A percentile compares a stretch with the other conserved stretches of the same genome.
These are phyloP conservation scores for Amia ocellicauda DNA, from an alignment of 2,113 vertebrate species.

Conservation along the genomic window DNA sequence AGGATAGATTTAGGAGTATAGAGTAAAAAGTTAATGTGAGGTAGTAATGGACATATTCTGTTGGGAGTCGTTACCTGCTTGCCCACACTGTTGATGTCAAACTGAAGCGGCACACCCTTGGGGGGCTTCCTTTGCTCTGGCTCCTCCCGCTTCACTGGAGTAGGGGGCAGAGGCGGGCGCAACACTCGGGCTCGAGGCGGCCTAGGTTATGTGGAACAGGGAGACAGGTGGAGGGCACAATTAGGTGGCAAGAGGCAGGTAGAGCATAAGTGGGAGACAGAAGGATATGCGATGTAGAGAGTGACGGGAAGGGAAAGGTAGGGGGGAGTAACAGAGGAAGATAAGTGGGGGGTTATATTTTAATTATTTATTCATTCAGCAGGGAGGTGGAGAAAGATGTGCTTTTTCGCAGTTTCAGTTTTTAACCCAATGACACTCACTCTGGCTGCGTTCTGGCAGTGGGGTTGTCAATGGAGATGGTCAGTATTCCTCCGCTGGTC, in stretches of 20 bases:
- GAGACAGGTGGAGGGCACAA: neutral
- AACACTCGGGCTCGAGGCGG: conserved; percentile 78
- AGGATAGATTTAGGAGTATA: neutral
- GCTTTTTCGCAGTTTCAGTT: no score
- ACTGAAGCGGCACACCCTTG: conserved; percentile 89
- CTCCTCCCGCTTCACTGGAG: conserved; percentile 67
- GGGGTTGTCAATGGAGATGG: conserved; percentile 93
- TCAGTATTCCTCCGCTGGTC: conserved; percentile 81
- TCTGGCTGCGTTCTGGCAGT: conserved; percentile 79
- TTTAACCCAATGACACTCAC: conserved; percentile 74
- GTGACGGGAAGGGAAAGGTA: no score
- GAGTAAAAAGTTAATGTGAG: no score
- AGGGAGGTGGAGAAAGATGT: no score
- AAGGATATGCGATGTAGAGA: no score
- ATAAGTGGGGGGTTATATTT: no score
- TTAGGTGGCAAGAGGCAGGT: no score
- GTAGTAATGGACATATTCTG: neutral
- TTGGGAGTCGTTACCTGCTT: conserved; percentile 75
- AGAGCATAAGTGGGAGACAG: no score
- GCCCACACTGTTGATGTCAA: conserved; percentile 94
- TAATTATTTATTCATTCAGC: no score
- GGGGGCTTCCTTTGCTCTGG: conserved; percentile 80
- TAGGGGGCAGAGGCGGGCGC: conserved; percentile 66
- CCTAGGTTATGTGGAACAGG: conserved; percentile 57
- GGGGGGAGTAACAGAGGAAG: no score